phyloP scores from a whole-genome alignment of 1,140 invertebrate species.

The Protaetia brevitarsis region DNA sequence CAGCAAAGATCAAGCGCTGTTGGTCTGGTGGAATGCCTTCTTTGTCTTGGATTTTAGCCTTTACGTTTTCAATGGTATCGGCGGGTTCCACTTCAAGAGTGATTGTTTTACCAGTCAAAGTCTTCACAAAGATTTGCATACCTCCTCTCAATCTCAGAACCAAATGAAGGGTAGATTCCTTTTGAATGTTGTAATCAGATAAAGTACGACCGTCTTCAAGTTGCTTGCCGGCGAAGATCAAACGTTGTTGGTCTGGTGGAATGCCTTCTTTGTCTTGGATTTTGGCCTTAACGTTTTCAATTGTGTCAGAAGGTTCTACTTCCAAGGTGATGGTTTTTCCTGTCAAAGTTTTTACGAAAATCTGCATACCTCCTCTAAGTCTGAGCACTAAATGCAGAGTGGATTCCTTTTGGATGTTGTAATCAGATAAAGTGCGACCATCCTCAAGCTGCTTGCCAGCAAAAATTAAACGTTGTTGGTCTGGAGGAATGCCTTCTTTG shows the following conservation, averaged over 20 bases:
- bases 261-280: slow-evolving; percentile 72
- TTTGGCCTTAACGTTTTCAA: slow-evolving; percentile 76
- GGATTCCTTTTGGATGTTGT: slow-evolving; percentile 73
- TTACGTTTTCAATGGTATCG: slow-evolving; percentile 77
- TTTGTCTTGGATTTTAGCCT: slow-evolving; percentile 76
- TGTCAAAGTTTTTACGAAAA: slow-evolving; percentile 74
- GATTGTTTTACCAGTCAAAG: slow-evolving; percentile 74
- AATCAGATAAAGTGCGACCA: slow-evolving; percentile 71
- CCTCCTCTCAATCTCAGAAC: slow-evolving; percentile 60
- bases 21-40: slow-evolving; percentile 68
- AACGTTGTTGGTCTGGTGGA: slow-evolving; percentile 62
- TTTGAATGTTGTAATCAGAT: slow-evolving; percentile 70
- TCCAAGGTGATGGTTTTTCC: slow-evolving; percentile 77
- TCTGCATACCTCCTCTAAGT: slow-evolving; percentile 65
- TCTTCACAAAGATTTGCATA: slow-evolving; percentile 76
- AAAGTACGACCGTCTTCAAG: slow-evolving; percentile 64
- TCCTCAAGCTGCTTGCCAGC: slow-evolving; percentile 80
- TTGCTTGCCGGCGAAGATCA: slow-evolving; percentile 67
- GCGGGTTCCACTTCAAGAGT: slow-evolving; percentile 72
- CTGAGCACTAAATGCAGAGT: slow-evolving; percentile 67
- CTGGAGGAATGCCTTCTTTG: no score
- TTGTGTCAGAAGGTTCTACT: slow-evolving; percentile 71
- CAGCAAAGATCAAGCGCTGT: slow-evolving; percentile 67
- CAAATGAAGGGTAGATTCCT: slow-evolving; percentile 70
- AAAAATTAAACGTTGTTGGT: no score